These are phyloP conservation scores for Drosophila sordidula DNA, from an alignment of 2,888 invertebrate species.

Conservation along the genomic window DNA sequence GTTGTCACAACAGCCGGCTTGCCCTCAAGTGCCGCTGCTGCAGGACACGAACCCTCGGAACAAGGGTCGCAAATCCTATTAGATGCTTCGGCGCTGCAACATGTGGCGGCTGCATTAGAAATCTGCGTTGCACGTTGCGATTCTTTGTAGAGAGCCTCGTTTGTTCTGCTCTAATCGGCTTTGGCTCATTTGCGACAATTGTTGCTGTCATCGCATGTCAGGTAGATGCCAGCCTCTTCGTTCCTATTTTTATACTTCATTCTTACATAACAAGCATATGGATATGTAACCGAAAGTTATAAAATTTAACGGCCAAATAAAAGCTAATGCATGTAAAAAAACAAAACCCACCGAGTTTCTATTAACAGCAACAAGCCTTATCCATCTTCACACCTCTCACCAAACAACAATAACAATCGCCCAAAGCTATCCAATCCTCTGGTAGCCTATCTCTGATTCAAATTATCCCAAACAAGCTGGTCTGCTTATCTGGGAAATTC, in stretches of 20 bases:
- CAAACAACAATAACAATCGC: conserved; percentile 15
- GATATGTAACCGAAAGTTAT: background rate
- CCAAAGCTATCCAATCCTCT: conserved; percentile 12
- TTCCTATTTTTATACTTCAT: background rate
- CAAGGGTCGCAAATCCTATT: conserved; percentile 72
- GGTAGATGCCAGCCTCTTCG: conserved; percentile 17
- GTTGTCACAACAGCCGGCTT: conserved; percentile 72
- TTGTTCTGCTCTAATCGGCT: conserved; percentile 61
- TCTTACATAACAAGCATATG: conserved; percentile 6
- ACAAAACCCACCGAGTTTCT: background rate
- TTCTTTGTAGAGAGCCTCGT: conserved; percentile 25
- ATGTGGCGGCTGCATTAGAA: conserved; percentile 53
- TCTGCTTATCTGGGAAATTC: conserved; percentile 46
- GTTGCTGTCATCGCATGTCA: conserved; percentile 60
- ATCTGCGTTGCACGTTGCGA: conserved; percentile 10
- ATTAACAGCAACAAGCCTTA: conserved; percentile 11
- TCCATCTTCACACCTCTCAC: conserved; percentile 61
- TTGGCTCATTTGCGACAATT: conserved; percentile 58
- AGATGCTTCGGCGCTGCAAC: conserved; percentile 62
- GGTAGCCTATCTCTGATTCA: conserved; percentile 51
- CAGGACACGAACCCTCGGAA: conserved; percentile 19
- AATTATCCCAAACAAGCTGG: conserved; percentile 40
- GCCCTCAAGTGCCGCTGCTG: conserved; percentile 23
- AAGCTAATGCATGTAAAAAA: conserved; percentile 34
- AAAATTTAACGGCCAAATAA: conserved; percentile 33